Evolutionary conservation across 2,888 invertebrate species (phyloP).

Genomic region (Polydrusus pterygomalis): DNA sequence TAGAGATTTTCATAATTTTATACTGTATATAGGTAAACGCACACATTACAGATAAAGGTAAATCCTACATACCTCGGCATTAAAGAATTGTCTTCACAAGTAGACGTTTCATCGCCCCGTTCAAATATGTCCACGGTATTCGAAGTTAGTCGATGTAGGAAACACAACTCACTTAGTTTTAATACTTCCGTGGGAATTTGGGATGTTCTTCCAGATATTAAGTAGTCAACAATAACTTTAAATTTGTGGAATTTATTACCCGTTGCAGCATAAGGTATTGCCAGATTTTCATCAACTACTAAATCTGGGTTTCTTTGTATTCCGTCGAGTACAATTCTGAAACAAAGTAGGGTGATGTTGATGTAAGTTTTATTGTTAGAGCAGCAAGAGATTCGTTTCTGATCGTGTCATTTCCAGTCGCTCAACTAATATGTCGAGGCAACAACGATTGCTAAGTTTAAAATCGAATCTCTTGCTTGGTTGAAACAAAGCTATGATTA

Average conservation of each 20-base stretch:
- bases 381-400: too few species aligned
- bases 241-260: constrained; percentile 77
- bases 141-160: constrained; percentile 77
- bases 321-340: constrained; percentile 78
- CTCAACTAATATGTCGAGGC: too few species aligned
- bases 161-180: constrained; percentile 72
- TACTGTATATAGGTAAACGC: too few species aligned
- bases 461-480: too few species aligned
- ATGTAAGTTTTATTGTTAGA: too few species aligned
- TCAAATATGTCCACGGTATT: constrained; percentile 76
- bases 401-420: too few species aligned
- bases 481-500: too few species aligned
- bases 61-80: constrained; percentile 60
- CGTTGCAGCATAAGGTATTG: constrained; percentile 76
- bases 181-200: constrained; percentile 68
- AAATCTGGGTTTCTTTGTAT: constrained; percentile 74
- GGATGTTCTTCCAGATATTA: constrained; percentile 73
- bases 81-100: constrained; percentile 69
- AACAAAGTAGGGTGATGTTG: constrained; percentile 52
- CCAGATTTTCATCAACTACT: constrained; percentile 61
- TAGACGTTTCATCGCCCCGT: constrained; percentile 76
- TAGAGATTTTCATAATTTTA: too few species aligned
- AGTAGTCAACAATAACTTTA: constrained; percentile 76
- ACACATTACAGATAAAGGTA: too few species aligned
- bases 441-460: too few species aligned